A percentile compares a stretch with the other conserved stretches of the same genome.
These are phyloP conservation scores for Hoplostethus mediterraneus DNA, from an alignment of 2,797 vertebrate genomes.

Conservation along the genomic window DNA sequence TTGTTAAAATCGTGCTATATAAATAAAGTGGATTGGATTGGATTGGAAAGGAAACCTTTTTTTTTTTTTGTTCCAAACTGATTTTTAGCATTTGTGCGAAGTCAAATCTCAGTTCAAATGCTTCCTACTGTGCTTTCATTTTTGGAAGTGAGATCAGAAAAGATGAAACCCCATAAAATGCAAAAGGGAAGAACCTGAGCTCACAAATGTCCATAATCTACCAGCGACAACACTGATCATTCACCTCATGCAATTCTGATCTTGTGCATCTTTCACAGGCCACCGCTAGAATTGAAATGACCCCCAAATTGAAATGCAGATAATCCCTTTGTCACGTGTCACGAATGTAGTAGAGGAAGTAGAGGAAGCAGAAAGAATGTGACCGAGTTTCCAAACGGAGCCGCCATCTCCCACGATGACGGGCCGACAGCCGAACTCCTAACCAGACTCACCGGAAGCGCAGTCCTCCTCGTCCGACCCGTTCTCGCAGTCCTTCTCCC, in stretches of 20 bases:
- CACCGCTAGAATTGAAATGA: background rate
- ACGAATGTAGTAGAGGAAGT: background rate
- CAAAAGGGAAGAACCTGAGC: slow-evolving; percentile 14
- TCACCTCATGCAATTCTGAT: slow-evolving; percentile 4
- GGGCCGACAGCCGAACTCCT: slow-evolving; percentile 2
- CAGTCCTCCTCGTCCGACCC: slow-evolving; percentile 94
- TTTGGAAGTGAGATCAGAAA: slow-evolving; percentile 41
- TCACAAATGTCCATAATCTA: background rate
- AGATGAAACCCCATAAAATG: slow-evolving; percentile 37
- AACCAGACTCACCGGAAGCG: slow-evolving; percentile 87
- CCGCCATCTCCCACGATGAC: background rate
- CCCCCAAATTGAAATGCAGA: background rate
- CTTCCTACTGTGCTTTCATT: slow-evolving; percentile 49
- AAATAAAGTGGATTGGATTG: too few species aligned
- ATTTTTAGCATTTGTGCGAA: slow-evolving; percentile 23
- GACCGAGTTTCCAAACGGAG: too few species aligned
- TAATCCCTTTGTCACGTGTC: background rate
- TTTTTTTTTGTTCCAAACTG: slow-evolving; percentile 5
- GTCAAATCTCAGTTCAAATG: slow-evolving; percentile 49
- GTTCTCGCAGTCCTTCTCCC: slow-evolving; percentile 95
- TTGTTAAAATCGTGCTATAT: too few species aligned
- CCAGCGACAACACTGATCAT: background rate
- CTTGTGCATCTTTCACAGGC: background rate
- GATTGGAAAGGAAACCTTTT: background rate
- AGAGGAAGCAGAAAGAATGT: background rate